Percentiles rank a stretch among this genome's conserved stretches.
Evolutionary conservation across 1,140 invertebrate species (phyloP).

Genomic region (Diabrotica virgifera): DNA sequence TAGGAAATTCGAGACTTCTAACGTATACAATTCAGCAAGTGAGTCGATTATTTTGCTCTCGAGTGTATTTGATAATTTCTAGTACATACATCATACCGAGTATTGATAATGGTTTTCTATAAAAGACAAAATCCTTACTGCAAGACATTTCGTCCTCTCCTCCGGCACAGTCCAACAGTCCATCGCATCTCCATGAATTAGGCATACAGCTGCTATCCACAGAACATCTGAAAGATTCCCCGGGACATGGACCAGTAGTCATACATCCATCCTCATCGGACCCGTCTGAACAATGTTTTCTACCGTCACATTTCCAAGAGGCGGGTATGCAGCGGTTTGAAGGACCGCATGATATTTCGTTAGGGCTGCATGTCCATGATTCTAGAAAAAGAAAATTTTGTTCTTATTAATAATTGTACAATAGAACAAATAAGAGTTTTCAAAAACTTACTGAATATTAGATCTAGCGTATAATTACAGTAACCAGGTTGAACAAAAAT

Average conservation of each 20-base stretch:
- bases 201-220: conserved; percentile 57
- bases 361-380: conserved; percentile 56
- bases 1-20: too few relatives aligned
- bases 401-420: too few relatives aligned
- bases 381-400: conserved; percentile 36
- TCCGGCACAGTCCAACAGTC: conserved; percentile 58
- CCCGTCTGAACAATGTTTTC: conserved; percentile 59
- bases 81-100: too few relatives aligned
- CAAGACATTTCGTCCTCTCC: conserved; percentile 61
- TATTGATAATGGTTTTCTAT: too few relatives aligned
- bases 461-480: too few relatives aligned
- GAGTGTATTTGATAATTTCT: too few relatives aligned
- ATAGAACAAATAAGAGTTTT: too few relatives aligned
- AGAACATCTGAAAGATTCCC: conserved; percentile 58
- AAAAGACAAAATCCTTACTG: neutral
- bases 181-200: conserved; percentile 61
- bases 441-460: too few relatives aligned
- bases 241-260: conserved; percentile 51
- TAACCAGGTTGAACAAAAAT: too few relatives aligned
- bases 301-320: conserved; percentile 61
- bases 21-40: too few relatives aligned
- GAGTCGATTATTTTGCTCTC: too few relatives aligned
- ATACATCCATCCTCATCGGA: conserved; percentile 65
- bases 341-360: conserved; percentile 56
- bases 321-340: conserved; percentile 53